Percentiles rank a stretch among this genome's conserved stretches.
Evolutionary conservation across 2,113 vertebrate genomes (phyloP).

Genomic region (Trachemys scripta): DNA sequence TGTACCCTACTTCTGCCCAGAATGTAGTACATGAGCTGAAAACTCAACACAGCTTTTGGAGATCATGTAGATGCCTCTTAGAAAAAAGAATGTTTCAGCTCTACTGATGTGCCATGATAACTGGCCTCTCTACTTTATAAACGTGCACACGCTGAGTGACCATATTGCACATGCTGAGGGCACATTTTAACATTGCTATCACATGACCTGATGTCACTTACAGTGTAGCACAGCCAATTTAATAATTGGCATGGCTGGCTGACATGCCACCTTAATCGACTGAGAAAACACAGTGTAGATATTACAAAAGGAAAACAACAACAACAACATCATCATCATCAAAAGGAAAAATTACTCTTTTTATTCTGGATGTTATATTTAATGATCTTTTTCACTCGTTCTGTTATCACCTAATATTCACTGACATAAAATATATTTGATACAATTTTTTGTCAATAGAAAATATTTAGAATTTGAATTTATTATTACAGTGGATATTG

Average conservation of each 20-base stretch:
- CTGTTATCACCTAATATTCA: not conserved
- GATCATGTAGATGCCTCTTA: not conserved
- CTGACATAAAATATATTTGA: not conserved
- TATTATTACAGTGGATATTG: not conserved
- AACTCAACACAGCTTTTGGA: not conserved
- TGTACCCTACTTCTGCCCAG: not conserved
- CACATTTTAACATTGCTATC: not conserved
- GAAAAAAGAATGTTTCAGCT: not conserved
- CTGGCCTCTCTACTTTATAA: not conserved
- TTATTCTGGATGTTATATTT: not conserved
- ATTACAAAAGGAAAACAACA: not conserved
- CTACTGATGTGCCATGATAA: not conserved
- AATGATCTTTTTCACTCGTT: conserved; percentile 1
- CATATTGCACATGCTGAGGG: not conserved
- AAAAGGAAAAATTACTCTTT: not conserved
- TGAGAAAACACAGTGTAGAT: not conserved
- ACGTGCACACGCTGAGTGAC: not conserved
- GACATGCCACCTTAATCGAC: not conserved
- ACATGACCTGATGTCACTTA: not conserved
- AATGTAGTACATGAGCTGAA: not conserved
- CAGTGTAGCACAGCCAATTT: not conserved
- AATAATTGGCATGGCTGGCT: not conserved
- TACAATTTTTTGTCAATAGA: not conserved
- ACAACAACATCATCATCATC: too few relatives aligned
- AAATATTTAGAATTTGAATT: not conserved